Base-by-base conservation (phyloP, 1,140 invertebrate genomes). In the Dufourea novaeangliae region DNA sequence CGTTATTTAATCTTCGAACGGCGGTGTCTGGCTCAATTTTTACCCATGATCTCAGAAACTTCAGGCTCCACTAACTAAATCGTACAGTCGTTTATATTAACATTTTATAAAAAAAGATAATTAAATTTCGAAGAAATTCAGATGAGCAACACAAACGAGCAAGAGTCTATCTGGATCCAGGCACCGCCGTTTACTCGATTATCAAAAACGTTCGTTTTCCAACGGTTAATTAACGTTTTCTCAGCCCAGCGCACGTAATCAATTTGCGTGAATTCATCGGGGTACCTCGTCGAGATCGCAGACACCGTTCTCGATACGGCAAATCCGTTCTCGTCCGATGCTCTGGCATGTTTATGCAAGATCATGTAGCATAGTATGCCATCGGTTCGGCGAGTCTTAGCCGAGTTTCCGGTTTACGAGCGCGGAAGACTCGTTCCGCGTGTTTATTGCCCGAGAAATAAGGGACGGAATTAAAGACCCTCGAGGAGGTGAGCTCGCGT, bases 391-490 rank as follows among this genome's bases (percentile, higher is more conserved):
- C 50, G 22, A 57, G 54, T 46, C 46, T 69, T 61, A 67, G 25
- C 50, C 34, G 79, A 71, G 72, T 79, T 74, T 77, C 54, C 52
- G 61, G 54, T 86, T 84, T 86, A 82, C 82, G 84, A 82, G 72
- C 59, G 22, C 37, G 41, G 67, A 79, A 59, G 69, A 78, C 72
- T 79, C 61, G 72, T 77, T 79, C 70, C 81, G 75, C 72, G 72
- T 86, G 84, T 86, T 86, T 84, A 84, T 46, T 66, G 64, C 61
- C 81, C 50, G 79, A 32, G 75, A 84, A 86, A 83, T 86, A 86
- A 86, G 84, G 67, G 63, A 69, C 46, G 71, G 57, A 82, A 86
- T 84, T 86, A 82, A 72, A 52, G 46, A 17, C 34, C 56, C 64
- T 34, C 41, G 54, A 59, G 67, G 66, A 25, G n/a, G n/a, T n/a